Conservation (phyloP, 1,140 invertebrate genomes). For the Atta colombica region DNA sequence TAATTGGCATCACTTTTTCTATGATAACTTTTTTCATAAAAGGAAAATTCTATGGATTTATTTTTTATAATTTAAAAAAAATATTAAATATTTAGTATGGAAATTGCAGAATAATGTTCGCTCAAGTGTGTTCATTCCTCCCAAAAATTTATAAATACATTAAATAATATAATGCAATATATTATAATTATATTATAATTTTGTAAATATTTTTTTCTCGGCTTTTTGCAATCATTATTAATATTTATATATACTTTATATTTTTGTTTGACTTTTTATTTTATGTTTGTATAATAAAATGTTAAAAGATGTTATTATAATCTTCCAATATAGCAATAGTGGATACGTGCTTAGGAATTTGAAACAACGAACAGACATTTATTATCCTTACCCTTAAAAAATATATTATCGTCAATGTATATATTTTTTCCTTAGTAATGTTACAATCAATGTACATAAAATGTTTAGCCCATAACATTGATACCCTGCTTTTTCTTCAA, state of each 20-base stretch:
- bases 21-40: too few species aligned
- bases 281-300: not conserved
- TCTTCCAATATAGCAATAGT: slow-evolving; percentile 5
- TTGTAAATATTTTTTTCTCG: slow-evolving; percentile 32
- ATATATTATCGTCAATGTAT: not conserved
- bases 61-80: not conserved
- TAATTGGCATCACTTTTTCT: not conserved
- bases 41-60: not conserved
- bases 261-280: not conserved
- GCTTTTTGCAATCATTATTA: not conserved
- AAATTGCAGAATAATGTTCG: not conserved
- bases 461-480: not conserved
- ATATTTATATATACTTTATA: not conserved
- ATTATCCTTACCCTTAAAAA: not conserved
- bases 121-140: not conserved
- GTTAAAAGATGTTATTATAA: not conserved
- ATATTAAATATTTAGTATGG: not conserved
- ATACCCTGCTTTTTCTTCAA: not conserved
- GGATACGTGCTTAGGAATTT: not conserved
- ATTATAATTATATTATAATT: not conserved
- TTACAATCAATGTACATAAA: not conserved
- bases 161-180: not conserved
- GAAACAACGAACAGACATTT: not conserved
- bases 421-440: not conserved
- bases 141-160: not conserved